phyloP scores from a whole-genome alignment of 2,888 invertebrate genomes.

The Noctua pronuba region DNA sequence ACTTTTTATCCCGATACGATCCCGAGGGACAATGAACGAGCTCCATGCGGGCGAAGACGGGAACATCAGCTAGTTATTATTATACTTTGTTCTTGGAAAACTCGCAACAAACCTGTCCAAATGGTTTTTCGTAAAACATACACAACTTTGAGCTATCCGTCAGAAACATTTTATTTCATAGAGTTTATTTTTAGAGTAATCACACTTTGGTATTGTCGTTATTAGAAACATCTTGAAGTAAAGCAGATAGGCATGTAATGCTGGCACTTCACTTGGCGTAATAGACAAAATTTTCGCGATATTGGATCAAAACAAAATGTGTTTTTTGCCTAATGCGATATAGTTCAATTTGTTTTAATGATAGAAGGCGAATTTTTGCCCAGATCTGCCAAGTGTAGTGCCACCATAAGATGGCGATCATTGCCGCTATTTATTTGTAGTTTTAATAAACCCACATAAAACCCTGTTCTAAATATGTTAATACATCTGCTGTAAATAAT shows the following conservation, averaged over 20 bases:
- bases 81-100: background rate
- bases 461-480: constrained; percentile 4
- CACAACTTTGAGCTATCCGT: no score
- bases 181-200: background rate
- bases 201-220: background rate
- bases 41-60: background rate
- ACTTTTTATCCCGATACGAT: background rate
- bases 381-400: no score
- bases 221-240: background rate
- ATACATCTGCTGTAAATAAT: constrained; percentile 5
- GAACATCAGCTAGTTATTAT: no score
- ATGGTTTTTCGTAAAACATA: background rate
- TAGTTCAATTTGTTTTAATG: no score
- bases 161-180: background rate
- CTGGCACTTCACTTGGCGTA: no score
- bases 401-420: background rate
- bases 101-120: no score
- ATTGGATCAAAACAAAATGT: no score
- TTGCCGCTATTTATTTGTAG: background rate
- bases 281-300: no score
- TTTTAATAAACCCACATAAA: background rate
- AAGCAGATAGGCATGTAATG: background rate
- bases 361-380: no score
- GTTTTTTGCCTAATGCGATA: no score
- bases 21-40: background rate